These are phyloP conservation scores for Molorchus minor DNA, from an alignment of 2,888 invertebrate species.

Conservation along the genomic window DNA sequence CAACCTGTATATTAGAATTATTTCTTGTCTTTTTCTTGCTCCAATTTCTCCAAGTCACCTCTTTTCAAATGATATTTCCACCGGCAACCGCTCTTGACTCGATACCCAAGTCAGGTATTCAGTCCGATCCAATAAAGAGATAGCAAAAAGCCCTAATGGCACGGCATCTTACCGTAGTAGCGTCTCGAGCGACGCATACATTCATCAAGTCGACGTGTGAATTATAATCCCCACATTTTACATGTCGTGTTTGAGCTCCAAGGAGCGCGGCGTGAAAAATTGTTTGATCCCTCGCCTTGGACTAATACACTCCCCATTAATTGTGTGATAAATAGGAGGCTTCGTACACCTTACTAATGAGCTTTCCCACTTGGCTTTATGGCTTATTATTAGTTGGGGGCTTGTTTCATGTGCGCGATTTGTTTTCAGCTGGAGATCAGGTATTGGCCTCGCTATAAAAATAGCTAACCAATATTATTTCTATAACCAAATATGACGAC, in stretches of 20 bases:
- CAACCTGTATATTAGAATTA: no score
- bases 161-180: background rate
- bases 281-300: background rate
- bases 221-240: slow-evolving; percentile 16
- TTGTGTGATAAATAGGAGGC: background rate
- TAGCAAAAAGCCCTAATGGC: slow-evolving; percentile 7
- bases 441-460: no score
- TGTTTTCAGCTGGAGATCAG: no score
- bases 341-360: background rate
- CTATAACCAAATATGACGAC: no score
- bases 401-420: no score
- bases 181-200: slow-evolving; percentile 7
- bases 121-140: slow-evolving; percentile 18
- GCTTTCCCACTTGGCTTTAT: background rate
- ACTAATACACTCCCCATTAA: background rate
- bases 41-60: no score
- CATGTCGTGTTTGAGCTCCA: slow-evolving; percentile 2
- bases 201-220: slow-evolving; percentile 18
- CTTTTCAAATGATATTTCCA: background rate
- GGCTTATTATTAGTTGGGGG: no score
- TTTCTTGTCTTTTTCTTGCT: no score
- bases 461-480: no score
- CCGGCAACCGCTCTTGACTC: slow-evolving; percentile 17
- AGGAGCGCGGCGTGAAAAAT: background rate
- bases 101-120: slow-evolving; percentile 7